Base-by-base conservation (phyloP, 2,797 vertebrate species). In the Xiphophorus birchmanni region DNA sequence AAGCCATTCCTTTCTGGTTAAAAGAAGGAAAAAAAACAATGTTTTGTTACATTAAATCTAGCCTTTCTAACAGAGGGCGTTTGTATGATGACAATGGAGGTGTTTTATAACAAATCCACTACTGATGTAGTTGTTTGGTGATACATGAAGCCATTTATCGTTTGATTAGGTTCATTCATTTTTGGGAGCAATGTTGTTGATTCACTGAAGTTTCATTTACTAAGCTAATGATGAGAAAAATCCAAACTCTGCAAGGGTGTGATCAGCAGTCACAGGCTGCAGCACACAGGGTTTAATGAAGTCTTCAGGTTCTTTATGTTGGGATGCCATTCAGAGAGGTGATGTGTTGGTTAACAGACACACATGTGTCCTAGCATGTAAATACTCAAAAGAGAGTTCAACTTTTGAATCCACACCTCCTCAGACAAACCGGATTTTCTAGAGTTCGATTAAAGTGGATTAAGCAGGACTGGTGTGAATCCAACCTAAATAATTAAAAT, bases 251-350 rank as follows among this genome's bases (percentile, higher is more conserved):
- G 42, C 26, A 42, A 58, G 3, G 71, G 45, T 80, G 9, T 10
- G 29, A 82, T 75, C 29, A 80, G 77, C 35, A 63, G 17, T 81
- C 35, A 67, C 69, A 37, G 56, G 56, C 47, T 74, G 63, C 67
- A 65, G 65, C 17, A 29, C 72, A 58, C 58, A 78, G 60, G 52
- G 60, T 76, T 67, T 48, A 18, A 78, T 42, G 35, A 9, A 23
- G 1, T 44, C 10, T 42, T 75, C 3, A 47, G 75, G 10, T 23
- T 80, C 58, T 85, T 1, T 77, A 78, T 80, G 4, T 72, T 73
- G 48, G 67, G 40, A n/a, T 71, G 40, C 21, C 10, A 44, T 71
- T 71, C 40, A 0, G 32, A 65, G 32, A 26, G 18, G 40, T 71
- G 10, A 71, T 71, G 23, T 71, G 37, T 71, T 71, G 35, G 37